Evolutionary conservation across 2,797 vertebrate species (phyloP), one percentile per base, ranked within the genome.

Genomic region (Distichodus sexfasciatus): DNA sequence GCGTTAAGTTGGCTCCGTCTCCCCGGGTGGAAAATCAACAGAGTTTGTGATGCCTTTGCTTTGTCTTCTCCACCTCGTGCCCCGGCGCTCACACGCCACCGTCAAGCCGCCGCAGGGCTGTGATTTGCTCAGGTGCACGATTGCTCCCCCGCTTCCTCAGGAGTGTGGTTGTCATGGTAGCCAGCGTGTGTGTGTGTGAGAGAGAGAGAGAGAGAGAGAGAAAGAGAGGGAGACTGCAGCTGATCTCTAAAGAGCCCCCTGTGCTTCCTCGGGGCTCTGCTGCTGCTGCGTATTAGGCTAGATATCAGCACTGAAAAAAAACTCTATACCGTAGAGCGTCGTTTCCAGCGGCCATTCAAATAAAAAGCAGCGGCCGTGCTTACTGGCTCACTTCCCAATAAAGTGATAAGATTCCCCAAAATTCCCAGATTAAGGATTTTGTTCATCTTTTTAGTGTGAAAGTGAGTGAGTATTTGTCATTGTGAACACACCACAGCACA

Each of bases 151-250:
- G 58, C 41, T 44, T 66, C 51, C 31, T 59, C 51, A 68, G 51
- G 47, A 54, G 48, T 60, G 43, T 57, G 36, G 71, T 66, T 79
- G 68, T 69, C 41, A 69, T 62, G 74, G 60, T 55, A 71, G 72
- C 72, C 67, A 69, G 31, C 26, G 41, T n/a, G 23, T 31, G 26
- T 61, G 33, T 35, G 64, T 29, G 44, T 64, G 19, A 24, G 50
- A 17, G 24, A 17, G 19, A 50, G 28, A n/a, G 40, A 3, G 14
- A 58, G 61, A 40, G 43, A 41, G 23, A 41, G 51, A 51, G 59
- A 53, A 31, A 3, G 23, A n/a, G 41, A 48, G 31, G 21, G 65
- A 9, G 15, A 48, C 41, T 28, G 19, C 65, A 62, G 31, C 40
- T 68, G 48, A 57, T 66, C 57, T 74, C 33, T 63, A 38, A 68